These are phyloP conservation scores for Caenorhabditis sp. DNA, from an alignment of 2,888 invertebrate genomes.

Conservation along the genomic window DNA sequence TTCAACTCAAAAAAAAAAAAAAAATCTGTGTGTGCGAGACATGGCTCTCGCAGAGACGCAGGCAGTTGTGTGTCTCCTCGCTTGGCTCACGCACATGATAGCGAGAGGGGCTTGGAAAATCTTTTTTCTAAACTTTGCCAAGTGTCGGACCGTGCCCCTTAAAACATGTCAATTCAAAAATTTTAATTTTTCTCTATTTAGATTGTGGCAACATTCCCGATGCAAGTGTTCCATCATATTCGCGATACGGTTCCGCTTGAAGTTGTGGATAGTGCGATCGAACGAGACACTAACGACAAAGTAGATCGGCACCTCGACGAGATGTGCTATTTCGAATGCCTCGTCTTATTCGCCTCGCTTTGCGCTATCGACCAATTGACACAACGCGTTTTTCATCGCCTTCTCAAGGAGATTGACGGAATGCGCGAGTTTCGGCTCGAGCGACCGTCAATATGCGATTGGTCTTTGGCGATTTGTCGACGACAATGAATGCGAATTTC, in stretches of 20 bases:
- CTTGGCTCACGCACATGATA: too few species aligned
- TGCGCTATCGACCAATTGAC: slow-evolving; percentile 32
- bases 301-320: background rate
- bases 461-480: slow-evolving; percentile 24
- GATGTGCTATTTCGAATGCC: background rate
- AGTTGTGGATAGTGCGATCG: slow-evolving; percentile 16
- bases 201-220: slow-evolving; percentile 38
- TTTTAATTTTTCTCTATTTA: slow-evolving; percentile 18
- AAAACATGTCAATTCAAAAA: too few species aligned
- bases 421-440: slow-evolving; percentile 51
- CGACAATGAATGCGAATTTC: slow-evolving; percentile 28
- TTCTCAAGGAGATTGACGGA: slow-evolving; percentile 36
- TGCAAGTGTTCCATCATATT: slow-evolving; percentile 45
- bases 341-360: slow-evolving; percentile 20
- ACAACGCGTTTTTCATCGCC: slow-evolving; percentile 38
- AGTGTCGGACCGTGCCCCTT: too few species aligned
- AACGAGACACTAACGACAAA: slow-evolving; percentile 7
- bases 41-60: too few species aligned
- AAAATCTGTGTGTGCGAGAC: too few species aligned
- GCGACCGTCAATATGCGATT: slow-evolving; percentile 40
- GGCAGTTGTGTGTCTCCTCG: too few species aligned
- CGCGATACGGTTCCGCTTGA: slow-evolving; percentile 22
- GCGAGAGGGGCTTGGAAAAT: too few species aligned
- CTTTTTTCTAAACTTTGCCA: too few species aligned
- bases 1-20: too few species aligned